Evolutionary conservation across 1,140 invertebrate genomes (phyloP).

Genomic region (Drosophila pseudoobscura): DNA sequence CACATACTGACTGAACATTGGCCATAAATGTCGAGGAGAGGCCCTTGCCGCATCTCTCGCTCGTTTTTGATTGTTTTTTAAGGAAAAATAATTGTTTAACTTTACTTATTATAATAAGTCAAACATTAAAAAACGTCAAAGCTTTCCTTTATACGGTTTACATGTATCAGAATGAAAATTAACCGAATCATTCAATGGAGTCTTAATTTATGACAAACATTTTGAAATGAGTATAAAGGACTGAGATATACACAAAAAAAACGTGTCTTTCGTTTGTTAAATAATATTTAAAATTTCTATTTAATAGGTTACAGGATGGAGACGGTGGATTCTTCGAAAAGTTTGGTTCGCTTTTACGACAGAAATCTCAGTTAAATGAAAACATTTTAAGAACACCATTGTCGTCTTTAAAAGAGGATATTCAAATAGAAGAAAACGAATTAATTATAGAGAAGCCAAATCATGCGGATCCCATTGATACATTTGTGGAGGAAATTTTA

Average conservation of each 20-base stretch:
- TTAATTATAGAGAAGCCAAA: conserved; percentile 45
- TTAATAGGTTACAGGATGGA: conserved; percentile 88
- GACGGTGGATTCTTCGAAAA: conserved; percentile 92
- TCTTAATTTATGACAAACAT: too few species aligned
- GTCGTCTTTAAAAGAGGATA: conserved; percentile 83
- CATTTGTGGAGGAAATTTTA: conserved; percentile 16
- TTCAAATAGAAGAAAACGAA: conserved; percentile 16
- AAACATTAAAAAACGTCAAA: too few species aligned
- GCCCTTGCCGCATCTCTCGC: too few species aligned
- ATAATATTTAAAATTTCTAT: background rate
- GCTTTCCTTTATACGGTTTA: too few species aligned
- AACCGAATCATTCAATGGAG: too few species aligned
- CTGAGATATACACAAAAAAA: background rate
- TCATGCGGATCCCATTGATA: conserved; percentile 21
- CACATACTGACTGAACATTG: too few species aligned
- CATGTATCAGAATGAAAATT: too few species aligned
- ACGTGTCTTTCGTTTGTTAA: background rate
- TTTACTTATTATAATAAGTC: too few species aligned
- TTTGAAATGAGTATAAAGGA: too few species aligned
- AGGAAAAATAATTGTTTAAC: too few species aligned
- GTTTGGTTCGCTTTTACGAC: conserved; percentile 89
- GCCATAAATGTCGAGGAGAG: too few species aligned
- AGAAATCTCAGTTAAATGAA: conserved; percentile 85
- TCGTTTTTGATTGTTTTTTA: too few species aligned
- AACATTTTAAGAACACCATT: conserved; percentile 84